These are phyloP conservation scores for Labeo catla DNA, from an alignment of 2,113 vertebrate species.

Conservation along the genomic window DNA sequence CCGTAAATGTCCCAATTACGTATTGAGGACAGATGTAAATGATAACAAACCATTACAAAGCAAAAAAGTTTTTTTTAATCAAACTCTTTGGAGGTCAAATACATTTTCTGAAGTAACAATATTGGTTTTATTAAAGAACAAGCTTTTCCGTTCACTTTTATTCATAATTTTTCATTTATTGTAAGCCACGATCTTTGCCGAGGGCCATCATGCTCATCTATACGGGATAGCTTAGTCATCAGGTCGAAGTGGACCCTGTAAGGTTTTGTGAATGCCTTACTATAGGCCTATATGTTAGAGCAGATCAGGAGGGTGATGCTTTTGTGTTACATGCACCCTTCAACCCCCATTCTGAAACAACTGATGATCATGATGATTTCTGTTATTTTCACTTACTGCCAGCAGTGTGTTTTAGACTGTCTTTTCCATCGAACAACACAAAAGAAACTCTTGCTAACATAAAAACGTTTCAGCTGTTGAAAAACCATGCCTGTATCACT, in stretches of 20 bases:
- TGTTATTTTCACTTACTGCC: neutral
- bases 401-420: neutral
- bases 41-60: neutral
- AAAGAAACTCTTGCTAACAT: neutral
- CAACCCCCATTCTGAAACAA: neutral
- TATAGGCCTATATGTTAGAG: neutral
- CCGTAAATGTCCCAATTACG: neutral
- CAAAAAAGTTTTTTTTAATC: neutral
- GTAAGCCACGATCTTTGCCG: neutral
- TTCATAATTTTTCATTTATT: neutral
- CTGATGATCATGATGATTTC: neutral
- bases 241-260: neutral
- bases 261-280: neutral
- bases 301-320: too few species aligned
- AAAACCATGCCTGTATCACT: neutral
- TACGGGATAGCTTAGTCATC: neutral
- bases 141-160: neutral
- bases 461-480: neutral
- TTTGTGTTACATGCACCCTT: neutral
- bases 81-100: neutral
- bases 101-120: neutral
- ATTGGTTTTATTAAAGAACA: neutral
- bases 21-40: neutral
- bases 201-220: neutral
- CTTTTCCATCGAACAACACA: neutral